A percentile compares a stretch with the other conserved stretches of the same genome.
These are phyloP conservation scores for Eptesicus fuscus DNA, from an alignment of 2,113 vertebrate genomes.

Conservation along the genomic window DNA sequence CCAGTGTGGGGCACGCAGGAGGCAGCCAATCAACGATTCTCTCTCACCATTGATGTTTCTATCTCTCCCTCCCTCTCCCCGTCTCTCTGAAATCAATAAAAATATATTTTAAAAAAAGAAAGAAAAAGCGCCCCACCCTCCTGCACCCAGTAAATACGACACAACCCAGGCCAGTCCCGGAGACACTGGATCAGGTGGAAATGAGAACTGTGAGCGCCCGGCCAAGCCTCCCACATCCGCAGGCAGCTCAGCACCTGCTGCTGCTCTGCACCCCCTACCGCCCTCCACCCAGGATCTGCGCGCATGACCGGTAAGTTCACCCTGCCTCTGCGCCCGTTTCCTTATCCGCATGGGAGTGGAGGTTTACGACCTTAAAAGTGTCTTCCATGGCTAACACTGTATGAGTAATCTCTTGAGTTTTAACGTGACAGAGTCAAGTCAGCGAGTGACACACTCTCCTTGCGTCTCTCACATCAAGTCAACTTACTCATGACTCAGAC, in stretches of 20 bases:
- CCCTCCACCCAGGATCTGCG: fast-evolving
- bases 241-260: neutral
- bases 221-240: neutral
- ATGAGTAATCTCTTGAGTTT: neutral
- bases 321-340: neutral
- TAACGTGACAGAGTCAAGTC: neutral
- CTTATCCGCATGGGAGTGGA: too few relatives aligned
- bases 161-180: neutral
- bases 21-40: too few relatives aligned
- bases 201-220: neutral
- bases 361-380: neutral
- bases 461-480: neutral
- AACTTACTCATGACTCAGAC: neutral
- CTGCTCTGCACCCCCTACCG: too few relatives aligned
- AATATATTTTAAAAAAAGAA: too few relatives aligned
- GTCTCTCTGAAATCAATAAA: too few relatives aligned
- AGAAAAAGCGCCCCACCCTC: neutral
- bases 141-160: neutral
- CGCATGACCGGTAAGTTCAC: neutral
- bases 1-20: too few relatives aligned
- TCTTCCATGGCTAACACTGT: neutral
- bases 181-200: neutral
- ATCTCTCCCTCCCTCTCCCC: too few relatives aligned
- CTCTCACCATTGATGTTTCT: too few relatives aligned
- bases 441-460: neutral